Percentiles rank a stretch among this genome's conserved stretches.
Conservation (phyloP, 2,888 invertebrate genomes). For the Meloe dianella region DNA sequence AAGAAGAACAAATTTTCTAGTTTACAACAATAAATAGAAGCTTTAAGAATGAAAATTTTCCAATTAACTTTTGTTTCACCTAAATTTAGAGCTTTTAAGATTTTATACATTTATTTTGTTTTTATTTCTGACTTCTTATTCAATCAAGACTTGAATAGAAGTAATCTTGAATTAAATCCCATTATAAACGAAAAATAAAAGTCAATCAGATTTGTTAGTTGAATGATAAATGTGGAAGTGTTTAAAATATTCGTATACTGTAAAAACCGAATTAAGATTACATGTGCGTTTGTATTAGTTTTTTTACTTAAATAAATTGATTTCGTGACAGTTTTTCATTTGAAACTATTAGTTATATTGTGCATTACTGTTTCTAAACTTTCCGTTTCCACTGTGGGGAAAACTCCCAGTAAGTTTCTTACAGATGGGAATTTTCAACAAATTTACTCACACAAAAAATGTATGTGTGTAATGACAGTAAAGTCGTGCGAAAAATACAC, state of each 20-base stretch:
- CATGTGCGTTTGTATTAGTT: background rate
- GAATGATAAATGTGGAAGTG: background rate
- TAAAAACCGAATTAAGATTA: background rate
- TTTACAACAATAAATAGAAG: background rate
- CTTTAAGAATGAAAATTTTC: too few species aligned
- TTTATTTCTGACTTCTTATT: background rate
- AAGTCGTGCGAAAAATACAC: too few species aligned
- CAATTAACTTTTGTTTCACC: too few species aligned
- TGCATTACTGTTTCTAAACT: too few species aligned
- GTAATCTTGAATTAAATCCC: background rate
- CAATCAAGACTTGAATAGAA: background rate
- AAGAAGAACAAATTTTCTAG: background rate
- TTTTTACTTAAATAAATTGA: background rate
- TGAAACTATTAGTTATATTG: too few species aligned
- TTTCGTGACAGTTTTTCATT: background rate
- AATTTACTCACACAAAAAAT: too few species aligned
- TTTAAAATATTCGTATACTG: background rate
- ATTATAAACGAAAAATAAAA: background rate
- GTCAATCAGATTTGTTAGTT: background rate
- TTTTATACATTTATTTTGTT: too few species aligned
- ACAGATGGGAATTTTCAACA: too few species aligned
- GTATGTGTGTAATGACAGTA: too few species aligned
- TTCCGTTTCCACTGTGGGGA: too few species aligned
- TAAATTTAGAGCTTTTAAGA: too few species aligned
- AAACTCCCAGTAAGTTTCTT: too few species aligned